Evolutionary conservation across 92 coral and sea anemone genomes (phyloP).

Genomic region (Phenganax marumi): DNA sequence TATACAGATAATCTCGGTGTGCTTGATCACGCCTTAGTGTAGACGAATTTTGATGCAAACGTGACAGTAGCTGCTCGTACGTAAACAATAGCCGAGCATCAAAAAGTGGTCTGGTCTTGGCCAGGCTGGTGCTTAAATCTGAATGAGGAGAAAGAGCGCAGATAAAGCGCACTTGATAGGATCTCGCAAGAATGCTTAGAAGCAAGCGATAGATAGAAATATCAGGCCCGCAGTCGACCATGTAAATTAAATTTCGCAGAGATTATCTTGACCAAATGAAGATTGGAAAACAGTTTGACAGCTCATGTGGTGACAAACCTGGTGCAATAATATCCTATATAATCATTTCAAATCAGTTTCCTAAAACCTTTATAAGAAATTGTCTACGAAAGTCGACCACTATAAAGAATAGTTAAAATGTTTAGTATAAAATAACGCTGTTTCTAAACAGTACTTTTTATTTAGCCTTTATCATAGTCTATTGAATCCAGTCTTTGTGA

Average conservation of each 20-base stretch:
- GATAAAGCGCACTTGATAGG: slow-evolving; percentile 13
- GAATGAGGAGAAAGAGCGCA: neutral
- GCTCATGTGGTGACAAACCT: neutral
- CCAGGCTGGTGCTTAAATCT: slow-evolving; percentile 33
- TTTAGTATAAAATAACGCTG: no score
- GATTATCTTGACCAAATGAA: slow-evolving; percentile 11
- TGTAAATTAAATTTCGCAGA: slow-evolving; percentile 33
- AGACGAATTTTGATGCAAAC: neutral
- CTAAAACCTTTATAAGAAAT: neutral
- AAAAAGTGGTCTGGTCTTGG: slow-evolving; percentile 16
- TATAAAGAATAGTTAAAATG: no score
- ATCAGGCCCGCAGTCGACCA: slow-evolving; percentile 49
- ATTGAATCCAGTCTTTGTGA: no score
- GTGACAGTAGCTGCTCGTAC: neutral
- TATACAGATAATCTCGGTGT: neutral
- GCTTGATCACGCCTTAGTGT: neutral
- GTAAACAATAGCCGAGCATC: neutral
- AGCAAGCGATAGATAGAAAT: slow-evolving; percentile 25
- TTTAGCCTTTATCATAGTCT: no score
- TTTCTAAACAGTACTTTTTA: no score
- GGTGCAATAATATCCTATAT: neutral
- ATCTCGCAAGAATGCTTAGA: slow-evolving; percentile 39
- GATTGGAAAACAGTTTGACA: neutral
- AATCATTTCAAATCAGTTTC: neutral
- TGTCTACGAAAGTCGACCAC: no score